A percentile compares a stretch with the other conserved stretches of the same genome.
Evolutionary conservation across 2,113 vertebrate species (phyloP).

Genomic region (Dasypus novemcinctus): DNA sequence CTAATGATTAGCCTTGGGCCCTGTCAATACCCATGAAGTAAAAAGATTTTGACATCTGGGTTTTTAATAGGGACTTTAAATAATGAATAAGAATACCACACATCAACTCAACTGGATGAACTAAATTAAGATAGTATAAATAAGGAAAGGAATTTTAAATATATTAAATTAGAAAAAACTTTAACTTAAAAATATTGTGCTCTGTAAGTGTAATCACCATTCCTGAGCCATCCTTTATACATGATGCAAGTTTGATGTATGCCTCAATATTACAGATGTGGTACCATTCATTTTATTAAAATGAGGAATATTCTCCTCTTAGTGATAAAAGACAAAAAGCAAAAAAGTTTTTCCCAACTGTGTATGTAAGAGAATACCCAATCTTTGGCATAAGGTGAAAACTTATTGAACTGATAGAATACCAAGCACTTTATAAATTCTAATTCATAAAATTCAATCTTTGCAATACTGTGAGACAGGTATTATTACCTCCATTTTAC

Average conservation of each 20-base stretch:
- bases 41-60: neutral
- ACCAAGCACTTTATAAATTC: neutral
- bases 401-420: neutral
- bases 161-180: neutral
- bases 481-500: neutral
- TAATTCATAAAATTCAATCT: neutral
- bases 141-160: neutral
- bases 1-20: constrained; percentile 10
- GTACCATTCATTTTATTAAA: neutral
- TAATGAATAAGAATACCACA: constrained; percentile 20
- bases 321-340: neutral
- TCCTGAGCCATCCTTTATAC: neutral
- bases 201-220: neutral
- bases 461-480: neutral
- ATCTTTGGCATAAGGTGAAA: neutral
- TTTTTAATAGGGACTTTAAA: constrained; percentile 27
- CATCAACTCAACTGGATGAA: neutral
- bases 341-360: neutral
- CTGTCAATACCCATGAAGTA: neutral
- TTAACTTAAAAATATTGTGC: neutral
- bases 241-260: neutral
- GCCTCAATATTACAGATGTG: neutral
- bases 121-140: neutral
- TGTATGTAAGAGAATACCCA: neutral
- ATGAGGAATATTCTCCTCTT: neutral